phyloP scores from a whole-genome alignment of 2,113 vertebrate genomes.

The Carollia perspicillata region DNA sequence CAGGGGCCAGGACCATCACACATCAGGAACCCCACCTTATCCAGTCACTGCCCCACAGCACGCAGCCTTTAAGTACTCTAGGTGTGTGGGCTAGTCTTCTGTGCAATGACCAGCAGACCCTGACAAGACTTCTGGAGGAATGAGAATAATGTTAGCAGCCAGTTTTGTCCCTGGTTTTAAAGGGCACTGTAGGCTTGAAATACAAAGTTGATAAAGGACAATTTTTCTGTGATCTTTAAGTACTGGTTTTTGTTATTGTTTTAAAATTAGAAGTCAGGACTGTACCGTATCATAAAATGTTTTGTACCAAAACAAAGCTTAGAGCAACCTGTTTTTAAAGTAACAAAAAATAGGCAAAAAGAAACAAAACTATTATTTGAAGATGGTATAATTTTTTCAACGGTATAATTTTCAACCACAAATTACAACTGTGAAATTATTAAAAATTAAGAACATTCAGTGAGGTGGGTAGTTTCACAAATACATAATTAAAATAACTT shows the following conservation, averaged over 20 bases:
- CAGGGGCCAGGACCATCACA: background rate
- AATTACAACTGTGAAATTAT: background rate
- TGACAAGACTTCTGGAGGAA: background rate
- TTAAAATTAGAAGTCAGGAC: background rate
- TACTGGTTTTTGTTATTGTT: background rate
- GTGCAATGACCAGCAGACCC: background rate
- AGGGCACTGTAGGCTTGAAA: background rate
- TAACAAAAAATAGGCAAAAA: background rate
- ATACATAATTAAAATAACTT: slow-evolving; percentile 39
- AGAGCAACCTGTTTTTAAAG: background rate
- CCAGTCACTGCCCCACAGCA: background rate
- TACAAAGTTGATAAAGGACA: background rate
- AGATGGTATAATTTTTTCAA: background rate
- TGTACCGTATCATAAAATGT: background rate
- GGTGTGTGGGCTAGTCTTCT: fast-evolving
- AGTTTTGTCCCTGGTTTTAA: background rate
- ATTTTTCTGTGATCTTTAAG: background rate
- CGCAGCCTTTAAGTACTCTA: background rate
- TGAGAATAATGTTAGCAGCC: background rate
- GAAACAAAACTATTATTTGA: slow-evolving; percentile 43
- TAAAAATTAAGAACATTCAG: slow-evolving; percentile 47
- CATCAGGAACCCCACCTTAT: background rate
- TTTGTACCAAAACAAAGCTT: background rate
- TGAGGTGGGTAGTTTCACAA: slow-evolving; percentile 36
- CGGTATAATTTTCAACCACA: background rate